These are phyloP conservation scores for Homarus americanus DNA, from an alignment of 1,140 invertebrate genomes.

Conservation along the genomic window DNA sequence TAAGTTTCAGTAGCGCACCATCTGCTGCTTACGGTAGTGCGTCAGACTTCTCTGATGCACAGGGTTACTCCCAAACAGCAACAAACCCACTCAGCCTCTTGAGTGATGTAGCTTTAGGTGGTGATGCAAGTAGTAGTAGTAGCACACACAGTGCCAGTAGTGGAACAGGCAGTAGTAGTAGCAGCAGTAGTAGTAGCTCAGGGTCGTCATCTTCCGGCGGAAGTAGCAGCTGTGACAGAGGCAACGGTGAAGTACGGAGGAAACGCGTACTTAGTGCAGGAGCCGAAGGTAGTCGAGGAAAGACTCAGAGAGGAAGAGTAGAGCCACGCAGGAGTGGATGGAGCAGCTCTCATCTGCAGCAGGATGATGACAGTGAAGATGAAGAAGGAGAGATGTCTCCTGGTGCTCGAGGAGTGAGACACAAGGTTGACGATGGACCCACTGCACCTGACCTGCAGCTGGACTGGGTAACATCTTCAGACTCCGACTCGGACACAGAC, in stretches of 20 bases:
- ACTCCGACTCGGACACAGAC: constrained; percentile 77
- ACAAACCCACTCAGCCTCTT: constrained; percentile 52
- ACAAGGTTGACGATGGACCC: constrained; percentile 80
- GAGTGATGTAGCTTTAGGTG: constrained; percentile 65
- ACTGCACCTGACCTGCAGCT: constrained; percentile 88
- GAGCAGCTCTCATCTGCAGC: not conserved
- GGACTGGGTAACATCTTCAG: constrained; percentile 83
- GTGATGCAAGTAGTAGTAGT: constrained; percentile 55
- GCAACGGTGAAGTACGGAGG: constrained; percentile 40
- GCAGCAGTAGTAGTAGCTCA: constrained; percentile 35
- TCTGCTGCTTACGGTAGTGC: constrained; percentile 3
- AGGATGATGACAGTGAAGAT: constrained; percentile 52
- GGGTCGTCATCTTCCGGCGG: constrained; percentile 31
- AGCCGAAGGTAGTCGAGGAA: constrained; percentile 45
- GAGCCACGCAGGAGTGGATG: constrained; percentile 33
- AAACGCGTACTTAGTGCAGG: constrained; percentile 58
- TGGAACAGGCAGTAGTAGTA: constrained; percentile 35
- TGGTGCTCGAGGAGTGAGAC: not conserved
- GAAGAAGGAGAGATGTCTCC: constrained; percentile 32
- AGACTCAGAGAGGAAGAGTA: constrained; percentile 43
- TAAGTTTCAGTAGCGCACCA: constrained; percentile 33
- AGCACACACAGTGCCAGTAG: constrained; percentile 42
- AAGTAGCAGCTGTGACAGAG: constrained; percentile 29
- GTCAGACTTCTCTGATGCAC: not conserved
- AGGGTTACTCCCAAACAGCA: constrained; percentile 28